Evolutionary conservation across 1,140 invertebrate species (phyloP), one percentile per base, ranked within the genome.

Genomic region (Berghia stephanieae): DNA sequence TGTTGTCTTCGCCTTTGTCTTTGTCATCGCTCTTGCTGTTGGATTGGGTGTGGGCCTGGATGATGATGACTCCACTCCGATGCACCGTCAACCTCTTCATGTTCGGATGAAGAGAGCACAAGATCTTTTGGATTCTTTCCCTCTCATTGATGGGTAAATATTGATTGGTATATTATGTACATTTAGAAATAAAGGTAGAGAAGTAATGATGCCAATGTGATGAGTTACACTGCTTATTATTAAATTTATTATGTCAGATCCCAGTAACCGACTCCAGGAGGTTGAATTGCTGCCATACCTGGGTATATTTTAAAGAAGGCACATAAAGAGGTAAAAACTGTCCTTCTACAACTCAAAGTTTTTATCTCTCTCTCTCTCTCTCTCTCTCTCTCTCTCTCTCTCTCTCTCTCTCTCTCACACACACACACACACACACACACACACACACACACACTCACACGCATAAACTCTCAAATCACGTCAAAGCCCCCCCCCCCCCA

Each of bases 141-240:
- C 67, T n/a, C 42, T 69, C 5, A 38, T 69, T 18, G 67, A 69
- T 42, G 67, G 67, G 67, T 69, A 44, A 43, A 42, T 69, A 6
- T 36, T 18, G 8, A 16, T 13, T 13, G 66, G 5, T 68, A 16
- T 38, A 38, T 38, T 68, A 36, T 16, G 10, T 31, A 38, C 40
- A 21, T 13, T 46, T 10, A 5, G n/a, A n/a, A n/a, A n/a, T n/a
- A n/a, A n/a, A n/a, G n/a, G n/a, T n/a, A n/a, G n/a, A n/a, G n/a
- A n/a, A n/a, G n/a, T n/a, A n/a, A n/a, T n/a, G n/a, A n/a, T n/a
- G n/a, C n/a, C n/a, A n/a, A n/a, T n/a, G n/a, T n/a, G n/a, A n/a
- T n/a, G n/a, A n/a, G n/a, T n/a, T n/a, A n/a, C n/a, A n/a, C n/a
- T n/a, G n/a, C n/a, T n/a, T n/a, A n/a, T n/a, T n/a, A n/a, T n/a